Conservation (phyloP, 2,113 vertebrate species). For the Phylloscopus whistleri region DNA sequence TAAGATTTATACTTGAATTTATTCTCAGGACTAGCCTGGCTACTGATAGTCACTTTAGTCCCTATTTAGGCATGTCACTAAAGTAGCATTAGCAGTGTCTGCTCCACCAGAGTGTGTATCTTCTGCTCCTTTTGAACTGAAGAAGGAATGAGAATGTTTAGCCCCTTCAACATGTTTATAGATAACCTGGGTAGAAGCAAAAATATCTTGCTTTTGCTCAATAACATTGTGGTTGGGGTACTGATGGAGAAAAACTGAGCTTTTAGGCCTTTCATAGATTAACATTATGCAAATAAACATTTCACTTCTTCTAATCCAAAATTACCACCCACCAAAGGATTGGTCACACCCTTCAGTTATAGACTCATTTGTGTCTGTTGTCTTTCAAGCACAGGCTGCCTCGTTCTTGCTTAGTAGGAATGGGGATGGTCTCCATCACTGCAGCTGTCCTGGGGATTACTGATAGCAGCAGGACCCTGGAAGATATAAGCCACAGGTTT, state of each 20-base stretch:
- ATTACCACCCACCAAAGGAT: neutral
- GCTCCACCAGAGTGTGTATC: neutral
- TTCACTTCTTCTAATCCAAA: neutral
- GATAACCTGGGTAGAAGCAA: neutral
- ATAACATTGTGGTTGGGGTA: neutral
- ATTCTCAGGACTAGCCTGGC: neutral
- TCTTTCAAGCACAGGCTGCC: neutral
- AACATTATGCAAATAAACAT: neutral
- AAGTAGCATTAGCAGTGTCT: neutral
- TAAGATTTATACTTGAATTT: neutral
- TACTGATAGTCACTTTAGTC: neutral
- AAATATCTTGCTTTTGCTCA: neutral
- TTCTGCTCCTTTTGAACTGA: neutral
- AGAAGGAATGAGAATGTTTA: neutral
- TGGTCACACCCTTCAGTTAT: neutral
- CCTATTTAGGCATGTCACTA: neutral
- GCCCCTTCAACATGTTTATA: neutral
- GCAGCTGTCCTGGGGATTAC: neutral
- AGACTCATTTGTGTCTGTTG: neutral
- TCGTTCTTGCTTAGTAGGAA: neutral
- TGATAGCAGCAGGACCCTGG: neutral
- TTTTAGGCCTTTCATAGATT: neutral
- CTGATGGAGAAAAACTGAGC: neutral
- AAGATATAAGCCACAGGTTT: neutral
- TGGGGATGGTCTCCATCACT: neutral